Evolutionary conservation across 1,140 invertebrate species (phyloP).

Genomic region (Neoseiulus cucumeris): DNA sequence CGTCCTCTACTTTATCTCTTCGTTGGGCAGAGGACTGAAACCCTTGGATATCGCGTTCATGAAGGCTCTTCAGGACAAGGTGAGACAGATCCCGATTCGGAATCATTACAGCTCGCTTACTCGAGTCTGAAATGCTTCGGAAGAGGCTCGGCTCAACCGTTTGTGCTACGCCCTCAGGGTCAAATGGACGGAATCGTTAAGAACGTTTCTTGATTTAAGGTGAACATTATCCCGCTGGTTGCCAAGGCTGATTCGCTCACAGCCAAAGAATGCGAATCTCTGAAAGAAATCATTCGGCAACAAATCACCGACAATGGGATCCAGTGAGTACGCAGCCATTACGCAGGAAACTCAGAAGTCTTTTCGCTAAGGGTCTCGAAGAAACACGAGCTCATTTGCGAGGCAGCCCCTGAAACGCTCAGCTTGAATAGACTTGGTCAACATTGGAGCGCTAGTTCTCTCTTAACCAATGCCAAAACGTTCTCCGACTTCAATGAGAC

Average conservation of each 20-base stretch:
- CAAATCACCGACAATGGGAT: background rate
- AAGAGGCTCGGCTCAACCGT: background rate
- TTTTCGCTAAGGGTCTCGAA: no score
- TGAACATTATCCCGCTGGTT: constrained; percentile 94
- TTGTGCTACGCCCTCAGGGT: background rate
- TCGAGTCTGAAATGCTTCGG: no score
- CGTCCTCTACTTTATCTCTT: constrained; percentile 98
- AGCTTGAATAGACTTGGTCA: no score
- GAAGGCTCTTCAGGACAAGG: constrained; percentile 90
- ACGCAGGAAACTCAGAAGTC: no score
- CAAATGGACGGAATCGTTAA: background rate
- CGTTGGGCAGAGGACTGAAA: constrained; percentile 85
- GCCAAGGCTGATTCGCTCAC: constrained; percentile 94
- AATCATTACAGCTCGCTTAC: background rate
- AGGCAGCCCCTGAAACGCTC: no score
- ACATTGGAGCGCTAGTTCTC: no score
- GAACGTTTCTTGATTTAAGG: constrained; percentile 33
- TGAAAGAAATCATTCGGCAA: background rate
- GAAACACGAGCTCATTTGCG: no score
- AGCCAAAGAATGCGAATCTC: constrained; percentile 47
- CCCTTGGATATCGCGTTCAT: constrained; percentile 95
- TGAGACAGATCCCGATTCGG: constrained; percentile 2
- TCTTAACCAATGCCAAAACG: no score
- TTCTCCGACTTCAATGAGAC: no score
- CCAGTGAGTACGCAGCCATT: background rate